A percentile compares a stretch with the other conserved stretches of the same genome.
Conservation (phyloP, 2,888 invertebrate species). For the Dicroscelio sp. region DNA sequence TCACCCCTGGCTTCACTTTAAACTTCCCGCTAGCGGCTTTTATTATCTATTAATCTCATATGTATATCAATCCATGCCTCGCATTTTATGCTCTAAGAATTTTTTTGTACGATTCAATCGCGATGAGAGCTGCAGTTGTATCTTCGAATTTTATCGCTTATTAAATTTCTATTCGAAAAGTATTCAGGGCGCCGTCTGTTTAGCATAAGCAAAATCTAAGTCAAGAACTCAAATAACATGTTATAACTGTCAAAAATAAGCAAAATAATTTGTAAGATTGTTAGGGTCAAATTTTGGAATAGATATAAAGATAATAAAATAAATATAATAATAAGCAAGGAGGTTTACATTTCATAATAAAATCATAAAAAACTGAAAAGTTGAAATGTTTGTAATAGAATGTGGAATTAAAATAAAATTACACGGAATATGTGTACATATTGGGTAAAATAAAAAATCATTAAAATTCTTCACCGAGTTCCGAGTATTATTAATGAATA, state of each 20-base stretch:
- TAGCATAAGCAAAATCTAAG: too few species aligned
- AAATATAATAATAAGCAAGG: too few species aligned
- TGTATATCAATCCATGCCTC: constrained; percentile 57
- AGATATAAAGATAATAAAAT: too few species aligned
- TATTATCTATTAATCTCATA: constrained; percentile 68
- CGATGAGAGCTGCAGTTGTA: constrained; percentile 45
- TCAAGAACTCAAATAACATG: too few species aligned
- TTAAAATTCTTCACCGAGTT: constrained; percentile 61
- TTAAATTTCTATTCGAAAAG: constrained; percentile 43
- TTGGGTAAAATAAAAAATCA: constrained; percentile 57
- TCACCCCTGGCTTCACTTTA: constrained; percentile 55
- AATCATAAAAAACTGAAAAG: too few species aligned
- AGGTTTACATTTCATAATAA: too few species aligned
- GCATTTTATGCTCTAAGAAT: constrained; percentile 54
- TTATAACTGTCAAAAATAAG: too few species aligned
- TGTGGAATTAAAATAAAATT: constrained; percentile 13
- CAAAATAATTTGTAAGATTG: too few species aligned
- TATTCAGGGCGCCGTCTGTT: too few species aligned
- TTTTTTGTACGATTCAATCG: constrained; percentile 44
- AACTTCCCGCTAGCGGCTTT: constrained; percentile 45
- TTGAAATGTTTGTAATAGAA: constrained; percentile 1
- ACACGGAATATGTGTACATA: constrained; percentile 25
- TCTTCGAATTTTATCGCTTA: constrained; percentile 53
- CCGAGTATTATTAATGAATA: constrained; percentile 80
- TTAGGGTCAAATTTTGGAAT: too few species aligned